These are phyloP conservation scores for Brachionus sp. DNA, from an alignment of 1,140 invertebrate genomes.

Conservation along the genomic window DNA sequence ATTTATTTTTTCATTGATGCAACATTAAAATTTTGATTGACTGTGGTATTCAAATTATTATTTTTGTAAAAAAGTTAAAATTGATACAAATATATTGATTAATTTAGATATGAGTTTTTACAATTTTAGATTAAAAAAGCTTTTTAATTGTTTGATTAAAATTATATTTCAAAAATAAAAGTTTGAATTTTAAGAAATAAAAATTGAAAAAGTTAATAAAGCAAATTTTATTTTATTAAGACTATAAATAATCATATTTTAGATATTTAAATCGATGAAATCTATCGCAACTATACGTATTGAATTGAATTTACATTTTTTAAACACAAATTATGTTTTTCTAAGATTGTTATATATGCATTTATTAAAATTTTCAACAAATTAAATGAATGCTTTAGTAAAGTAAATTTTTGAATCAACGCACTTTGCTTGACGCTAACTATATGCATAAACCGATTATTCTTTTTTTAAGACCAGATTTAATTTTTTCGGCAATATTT, in stretches of 20 bases:
- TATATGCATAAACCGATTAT: slow-evolving; percentile 1
- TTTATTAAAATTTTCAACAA: not conserved
- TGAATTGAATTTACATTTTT: not conserved
- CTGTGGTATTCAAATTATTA: too few relatives aligned
- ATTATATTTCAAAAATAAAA: too few relatives aligned
- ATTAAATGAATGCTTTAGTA: not conserved
- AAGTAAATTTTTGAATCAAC: slow-evolving; percentile 36
- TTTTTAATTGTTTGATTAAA: too few relatives aligned
- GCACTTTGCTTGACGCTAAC: slow-evolving; percentile 38
- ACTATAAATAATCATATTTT: not conserved
- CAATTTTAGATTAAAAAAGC: too few relatives aligned
- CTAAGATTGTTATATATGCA: not conserved
- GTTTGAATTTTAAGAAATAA: too few relatives aligned
- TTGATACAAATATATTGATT: too few relatives aligned
- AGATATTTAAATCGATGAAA: not conserved
- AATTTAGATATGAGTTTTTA: too few relatives aligned
- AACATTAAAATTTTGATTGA: too few relatives aligned
- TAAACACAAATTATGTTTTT: slow-evolving; percentile 11
- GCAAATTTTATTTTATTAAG: not conserved
- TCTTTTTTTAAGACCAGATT: not conserved
- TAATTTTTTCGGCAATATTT: not conserved
- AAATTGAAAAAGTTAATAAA: not conserved
- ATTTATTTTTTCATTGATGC: too few relatives aligned
- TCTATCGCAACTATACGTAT: not conserved
- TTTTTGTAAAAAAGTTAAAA: too few relatives aligned